phyloP scores from a whole-genome alignment of 2,113 vertebrate species.

The Datnioides undecimradiatus region DNA sequence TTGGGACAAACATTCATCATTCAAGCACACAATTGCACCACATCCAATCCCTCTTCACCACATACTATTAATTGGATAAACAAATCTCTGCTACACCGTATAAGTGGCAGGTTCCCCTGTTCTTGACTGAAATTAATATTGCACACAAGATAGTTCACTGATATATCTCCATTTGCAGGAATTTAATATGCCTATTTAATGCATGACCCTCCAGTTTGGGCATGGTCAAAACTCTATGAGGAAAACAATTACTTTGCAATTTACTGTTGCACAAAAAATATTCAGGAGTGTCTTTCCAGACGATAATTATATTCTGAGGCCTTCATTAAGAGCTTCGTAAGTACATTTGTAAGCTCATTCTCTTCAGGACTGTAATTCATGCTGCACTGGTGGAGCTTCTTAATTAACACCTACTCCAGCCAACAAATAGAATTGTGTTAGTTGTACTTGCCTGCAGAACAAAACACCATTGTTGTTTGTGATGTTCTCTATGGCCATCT shows the following conservation, averaged over 20 bases:
- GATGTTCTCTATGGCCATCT: slow-evolving; percentile 60
- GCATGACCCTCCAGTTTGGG: slow-evolving; percentile 30
- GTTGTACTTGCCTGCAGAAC: slow-evolving; percentile 60
- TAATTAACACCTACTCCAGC: slow-evolving; percentile 75
- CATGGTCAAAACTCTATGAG: slow-evolving; percentile 32
- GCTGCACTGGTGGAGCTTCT: slow-evolving; percentile 64
- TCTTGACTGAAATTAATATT: slow-evolving; percentile 49
- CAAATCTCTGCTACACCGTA: slow-evolving; percentile 45
- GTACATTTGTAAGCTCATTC: slow-evolving; percentile 63
- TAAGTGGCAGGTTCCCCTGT: slow-evolving; percentile 34
- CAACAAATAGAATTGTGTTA: slow-evolving; percentile 70
- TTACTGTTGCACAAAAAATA: slow-evolving; percentile 38
- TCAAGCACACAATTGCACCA: slow-evolving; percentile 60
- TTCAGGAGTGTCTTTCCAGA: slow-evolving; percentile 52
- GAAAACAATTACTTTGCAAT: slow-evolving; percentile 54
- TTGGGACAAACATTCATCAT: slow-evolving; percentile 73
- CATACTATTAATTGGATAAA: slow-evolving; percentile 60
- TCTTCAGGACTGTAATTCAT: slow-evolving; percentile 65
- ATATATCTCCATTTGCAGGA: slow-evolving; percentile 11
- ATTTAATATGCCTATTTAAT: slow-evolving; percentile 44
- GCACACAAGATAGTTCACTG: slow-evolving; percentile 31
- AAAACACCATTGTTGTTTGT: slow-evolving; percentile 66
- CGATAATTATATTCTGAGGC: slow-evolving; percentile 63
- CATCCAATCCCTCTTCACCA: slow-evolving; percentile 48
- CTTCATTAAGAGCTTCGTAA: slow-evolving; percentile 63